phyloP scores from a whole-genome alignment of 2,888 invertebrate genomes.

The Meteorus cinctellus region DNA sequence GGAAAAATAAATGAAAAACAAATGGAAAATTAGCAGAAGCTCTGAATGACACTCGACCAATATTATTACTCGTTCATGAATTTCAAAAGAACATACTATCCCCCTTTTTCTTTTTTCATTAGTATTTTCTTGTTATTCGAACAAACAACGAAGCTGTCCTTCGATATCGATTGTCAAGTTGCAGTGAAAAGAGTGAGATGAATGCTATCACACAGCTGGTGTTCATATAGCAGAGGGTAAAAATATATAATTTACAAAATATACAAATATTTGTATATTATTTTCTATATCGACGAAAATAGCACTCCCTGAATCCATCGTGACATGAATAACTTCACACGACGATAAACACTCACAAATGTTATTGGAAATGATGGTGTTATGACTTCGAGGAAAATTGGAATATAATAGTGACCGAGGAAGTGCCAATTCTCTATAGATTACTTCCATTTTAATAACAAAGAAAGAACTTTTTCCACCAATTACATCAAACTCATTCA shows the following conservation, averaged over 20 bases:
- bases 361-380: background rate
- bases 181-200: background rate
- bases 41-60: conserved; percentile 38
- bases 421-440: no score
- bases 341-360: background rate
- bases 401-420: background rate
- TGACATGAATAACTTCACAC: background rate
- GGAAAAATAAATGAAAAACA: background rate
- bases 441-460: no score
- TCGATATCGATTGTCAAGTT: conserved; percentile 29
- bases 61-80: conserved; percentile 38
- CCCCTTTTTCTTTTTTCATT: background rate
- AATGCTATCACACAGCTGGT: background rate
- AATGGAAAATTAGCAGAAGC: conserved; percentile 23
- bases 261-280: conserved; percentile 1
- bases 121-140: background rate
- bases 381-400: background rate
- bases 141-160: background rate
- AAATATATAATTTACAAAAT: background rate
- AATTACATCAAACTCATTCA: no score
- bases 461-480: no score
- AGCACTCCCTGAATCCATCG: background rate
- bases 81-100: background rate
- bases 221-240: conserved; percentile 3
- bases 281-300: background rate